Percentiles rank a stretch among this genome's conserved stretches.
Evolutionary conservation across 2,888 invertebrate species (phyloP).

Genomic region (Drosophila fulvimacula): DNA sequence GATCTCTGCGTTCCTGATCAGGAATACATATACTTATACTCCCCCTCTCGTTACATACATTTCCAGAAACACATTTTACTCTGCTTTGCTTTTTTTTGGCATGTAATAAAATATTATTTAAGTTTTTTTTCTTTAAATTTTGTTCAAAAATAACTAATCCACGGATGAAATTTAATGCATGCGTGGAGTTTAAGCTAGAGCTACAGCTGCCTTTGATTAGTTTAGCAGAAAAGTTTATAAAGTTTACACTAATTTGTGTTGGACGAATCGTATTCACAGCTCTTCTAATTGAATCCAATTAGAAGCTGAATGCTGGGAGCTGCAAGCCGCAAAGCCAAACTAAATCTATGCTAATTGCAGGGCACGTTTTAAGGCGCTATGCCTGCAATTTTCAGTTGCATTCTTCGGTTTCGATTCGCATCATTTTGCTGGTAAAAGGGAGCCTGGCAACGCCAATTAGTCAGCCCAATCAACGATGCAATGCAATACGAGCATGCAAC

Average conservation of each 20-base stretch:
- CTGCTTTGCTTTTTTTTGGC: too few species aligned
- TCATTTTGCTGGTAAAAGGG: slow-evolving; percentile 3
- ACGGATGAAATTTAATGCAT: too few species aligned
- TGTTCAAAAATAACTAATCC: too few species aligned
- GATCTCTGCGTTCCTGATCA: too few species aligned
- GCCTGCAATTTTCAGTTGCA: neutral
- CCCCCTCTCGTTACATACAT: too few species aligned
- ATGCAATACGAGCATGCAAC: slow-evolving; percentile 28
- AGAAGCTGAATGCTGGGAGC: neutral
- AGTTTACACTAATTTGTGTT: neutral
- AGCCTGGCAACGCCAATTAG: slow-evolving; percentile 18
- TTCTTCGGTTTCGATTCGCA: slow-evolving; percentile 4
- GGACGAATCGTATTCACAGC: neutral
- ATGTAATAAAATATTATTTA: too few species aligned
- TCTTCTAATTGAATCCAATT: neutral
- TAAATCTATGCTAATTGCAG: neutral
- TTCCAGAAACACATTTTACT: too few species aligned
- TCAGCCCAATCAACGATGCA: slow-evolving; percentile 24
- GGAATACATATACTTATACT: too few species aligned
- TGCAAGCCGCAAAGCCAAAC: neutral
- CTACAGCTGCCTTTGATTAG: too few species aligned
- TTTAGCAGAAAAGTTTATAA: neutral
- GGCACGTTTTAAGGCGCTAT: neutral
- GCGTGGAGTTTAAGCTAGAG: too few species aligned
- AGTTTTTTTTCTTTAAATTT: too few species aligned